phyloP scores from a whole-genome alignment of 2,797 vertebrate species.

The Urosaurus nigricauda region DNA sequence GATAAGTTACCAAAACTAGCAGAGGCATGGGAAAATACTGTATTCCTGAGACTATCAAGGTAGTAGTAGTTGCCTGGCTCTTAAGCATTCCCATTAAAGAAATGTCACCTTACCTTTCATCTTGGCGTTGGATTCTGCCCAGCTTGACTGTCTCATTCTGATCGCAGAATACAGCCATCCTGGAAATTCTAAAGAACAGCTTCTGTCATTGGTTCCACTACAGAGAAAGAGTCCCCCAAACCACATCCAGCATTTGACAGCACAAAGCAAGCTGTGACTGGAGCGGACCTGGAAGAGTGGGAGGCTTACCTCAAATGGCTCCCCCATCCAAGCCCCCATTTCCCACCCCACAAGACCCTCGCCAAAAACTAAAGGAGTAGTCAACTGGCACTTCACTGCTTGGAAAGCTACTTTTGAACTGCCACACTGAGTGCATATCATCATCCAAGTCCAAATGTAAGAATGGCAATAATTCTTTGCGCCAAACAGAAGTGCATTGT shows the following conservation, averaged over 20 bases:
- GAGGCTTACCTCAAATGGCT: conserved; percentile 79
- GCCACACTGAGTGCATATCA: background rate
- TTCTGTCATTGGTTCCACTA: conserved; percentile 93
- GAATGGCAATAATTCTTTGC: conserved; percentile 40
- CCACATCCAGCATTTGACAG: conserved; percentile 73
- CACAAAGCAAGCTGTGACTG: conserved; percentile 75
- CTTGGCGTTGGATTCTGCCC: conserved; percentile 86
- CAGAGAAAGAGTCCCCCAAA: conserved; percentile 76
- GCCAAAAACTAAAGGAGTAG: conserved; percentile 69
- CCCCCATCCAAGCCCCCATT: conserved; percentile 47
- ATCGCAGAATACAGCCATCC: conserved; percentile 90
- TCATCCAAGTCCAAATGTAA: conserved; percentile 62
- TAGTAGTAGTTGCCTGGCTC: conserved; percentile 73
- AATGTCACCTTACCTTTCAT: conserved; percentile 92
- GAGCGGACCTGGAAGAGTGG: conserved; percentile 76
- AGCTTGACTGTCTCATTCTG: conserved; percentile 86
- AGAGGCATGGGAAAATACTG: conserved; percentile 56
- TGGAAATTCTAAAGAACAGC: conserved; percentile 96
- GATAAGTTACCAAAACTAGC: conserved; percentile 67
- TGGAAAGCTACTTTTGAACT: conserved; percentile 63
- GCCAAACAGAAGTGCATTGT: conserved; percentile 34
- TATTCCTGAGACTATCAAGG: conserved; percentile 64
- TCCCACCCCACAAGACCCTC: conserved; percentile 63
- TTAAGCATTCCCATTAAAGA: conserved; percentile 86
- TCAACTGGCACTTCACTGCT: conserved; percentile 65